Percentiles rank a stretch among this genome's conserved stretches.
Evolutionary conservation across 2,113 vertebrate genomes (phyloP).

Genomic region (Hirundichthys speculiger): DNA sequence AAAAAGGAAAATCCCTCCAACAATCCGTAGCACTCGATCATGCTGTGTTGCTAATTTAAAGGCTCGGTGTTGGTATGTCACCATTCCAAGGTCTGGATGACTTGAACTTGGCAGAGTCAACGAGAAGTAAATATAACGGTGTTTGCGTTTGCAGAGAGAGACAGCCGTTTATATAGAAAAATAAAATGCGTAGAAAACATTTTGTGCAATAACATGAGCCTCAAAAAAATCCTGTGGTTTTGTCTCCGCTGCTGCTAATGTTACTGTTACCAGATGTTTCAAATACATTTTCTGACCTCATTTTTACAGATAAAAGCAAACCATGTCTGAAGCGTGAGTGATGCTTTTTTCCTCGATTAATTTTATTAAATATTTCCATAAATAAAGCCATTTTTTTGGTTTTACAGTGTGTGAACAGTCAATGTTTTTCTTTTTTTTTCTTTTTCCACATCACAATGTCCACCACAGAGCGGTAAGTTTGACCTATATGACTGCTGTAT

Average conservation of each 20-base stretch:
- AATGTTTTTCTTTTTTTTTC: neutral
- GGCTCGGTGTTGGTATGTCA: slow-evolving; percentile 19
- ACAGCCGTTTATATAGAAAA: neutral
- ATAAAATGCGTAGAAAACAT: neutral
- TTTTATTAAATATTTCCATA: neutral
- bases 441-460: slow-evolving; percentile 2
- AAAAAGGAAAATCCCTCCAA: slow-evolving; percentile 26
- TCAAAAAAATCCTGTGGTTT: neutral
- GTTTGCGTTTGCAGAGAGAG: too few relatives aligned
- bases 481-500: neutral
- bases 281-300: neutral
- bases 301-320: slow-evolving; percentile 36
- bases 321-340: slow-evolving; percentile 76
- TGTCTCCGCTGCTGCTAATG: neutral
- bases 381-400: too few relatives aligned
- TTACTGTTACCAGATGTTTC: too few relatives aligned
- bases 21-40: slow-evolving; percentile 6
- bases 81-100: slow-evolving; percentile 6
- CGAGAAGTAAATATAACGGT: neutral
- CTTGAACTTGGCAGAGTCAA: slow-evolving; percentile 7
- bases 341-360: too few relatives aligned
- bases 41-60: slow-evolving; percentile 28
- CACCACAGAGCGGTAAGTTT: slow-evolving; percentile 60
- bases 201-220: neutral
- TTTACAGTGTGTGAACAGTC: neutral